These are phyloP conservation scores for Phaonia tiefii DNA, from an alignment of 2,888 invertebrate species.

Conservation along the genomic window DNA sequence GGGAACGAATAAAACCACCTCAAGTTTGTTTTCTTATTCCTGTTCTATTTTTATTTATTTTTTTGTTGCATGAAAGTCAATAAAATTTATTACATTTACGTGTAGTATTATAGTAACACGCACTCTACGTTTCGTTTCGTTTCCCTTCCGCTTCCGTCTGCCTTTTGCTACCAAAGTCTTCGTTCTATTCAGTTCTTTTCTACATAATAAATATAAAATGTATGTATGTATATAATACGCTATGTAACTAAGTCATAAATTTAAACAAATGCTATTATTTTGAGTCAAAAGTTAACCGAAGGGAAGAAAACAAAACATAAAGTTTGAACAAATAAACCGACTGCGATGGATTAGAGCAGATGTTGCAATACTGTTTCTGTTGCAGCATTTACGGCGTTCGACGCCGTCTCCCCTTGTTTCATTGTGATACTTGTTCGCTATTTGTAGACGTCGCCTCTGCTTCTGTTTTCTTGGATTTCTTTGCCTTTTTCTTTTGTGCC, in stretches of 20 bases:
- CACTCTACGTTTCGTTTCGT: conserved; percentile 25
- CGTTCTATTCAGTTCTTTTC: not conserved
- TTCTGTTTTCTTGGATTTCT: not conserved
- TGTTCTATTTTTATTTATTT: not conserved
- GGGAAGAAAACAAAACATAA: conserved; percentile 4
- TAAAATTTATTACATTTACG: conserved; percentile 52
- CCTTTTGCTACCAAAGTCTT: not conserved
- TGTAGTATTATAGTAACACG: conserved; percentile 41
- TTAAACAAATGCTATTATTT: conserved; percentile 50
- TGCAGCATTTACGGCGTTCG: not conserved
- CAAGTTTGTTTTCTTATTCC: conserved; percentile 18
- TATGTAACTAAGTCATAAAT: conserved; percentile 37
- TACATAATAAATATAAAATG: not conserved
- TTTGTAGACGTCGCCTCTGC: not conserved
- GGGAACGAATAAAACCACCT: conserved; percentile 2
- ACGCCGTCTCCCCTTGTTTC: not conserved
- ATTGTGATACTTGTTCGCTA: conserved; percentile 45
- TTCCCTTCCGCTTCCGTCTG: not conserved
- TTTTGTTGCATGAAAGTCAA: conserved; percentile 25
- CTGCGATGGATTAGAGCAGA: not conserved
- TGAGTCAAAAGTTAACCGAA: not conserved
- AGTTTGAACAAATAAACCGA: not conserved
- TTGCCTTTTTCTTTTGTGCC: conserved; percentile 28
- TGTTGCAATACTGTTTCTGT: not conserved
- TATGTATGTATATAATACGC: conserved; percentile 14